Evolutionary conservation across 1,140 invertebrate species (phyloP).

Genomic region (Sarcophaga peregrina): DNA sequence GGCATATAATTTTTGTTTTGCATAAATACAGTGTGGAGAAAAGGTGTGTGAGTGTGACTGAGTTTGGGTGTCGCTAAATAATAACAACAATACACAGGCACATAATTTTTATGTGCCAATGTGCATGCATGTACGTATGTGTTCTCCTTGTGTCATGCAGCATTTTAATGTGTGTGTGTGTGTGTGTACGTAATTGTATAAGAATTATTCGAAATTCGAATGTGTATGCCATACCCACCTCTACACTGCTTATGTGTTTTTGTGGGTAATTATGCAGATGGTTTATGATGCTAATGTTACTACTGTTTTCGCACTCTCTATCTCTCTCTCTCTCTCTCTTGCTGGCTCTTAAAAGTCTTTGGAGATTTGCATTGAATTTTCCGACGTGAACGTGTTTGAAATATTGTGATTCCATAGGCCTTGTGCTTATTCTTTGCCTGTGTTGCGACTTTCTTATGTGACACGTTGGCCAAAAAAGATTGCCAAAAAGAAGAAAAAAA

Average conservation of each 20-base stretch:
- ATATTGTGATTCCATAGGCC: neutral
- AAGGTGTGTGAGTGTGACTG: too few species aligned
- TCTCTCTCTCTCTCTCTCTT: neutral
- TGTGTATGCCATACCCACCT: neutral
- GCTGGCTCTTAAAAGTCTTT: constrained; percentile 10
- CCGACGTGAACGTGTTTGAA: neutral
- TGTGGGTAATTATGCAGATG: constrained; percentile 40
- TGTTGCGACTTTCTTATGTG: neutral
- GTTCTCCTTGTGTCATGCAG: neutral
- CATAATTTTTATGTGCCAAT: constrained; percentile 16
- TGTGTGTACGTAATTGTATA: neutral
- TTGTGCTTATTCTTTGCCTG: neutral
- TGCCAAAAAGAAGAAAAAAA: neutral
- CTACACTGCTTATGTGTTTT: neutral
- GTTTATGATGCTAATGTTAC: constrained; percentile 15
- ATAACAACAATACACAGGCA: neutral
- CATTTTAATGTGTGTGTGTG: neutral
- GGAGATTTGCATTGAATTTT: constrained; percentile 37
- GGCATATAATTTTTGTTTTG: neutral
- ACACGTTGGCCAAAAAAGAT: neutral
- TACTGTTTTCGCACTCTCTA: too few species aligned
- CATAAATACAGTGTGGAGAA: too few species aligned
- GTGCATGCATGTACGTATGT: neutral
- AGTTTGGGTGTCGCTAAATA: neutral
- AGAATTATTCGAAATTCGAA: neutral